Base-by-base conservation (phyloP, 2,113 vertebrate genomes). In the Danionella cerebrum region DNA sequence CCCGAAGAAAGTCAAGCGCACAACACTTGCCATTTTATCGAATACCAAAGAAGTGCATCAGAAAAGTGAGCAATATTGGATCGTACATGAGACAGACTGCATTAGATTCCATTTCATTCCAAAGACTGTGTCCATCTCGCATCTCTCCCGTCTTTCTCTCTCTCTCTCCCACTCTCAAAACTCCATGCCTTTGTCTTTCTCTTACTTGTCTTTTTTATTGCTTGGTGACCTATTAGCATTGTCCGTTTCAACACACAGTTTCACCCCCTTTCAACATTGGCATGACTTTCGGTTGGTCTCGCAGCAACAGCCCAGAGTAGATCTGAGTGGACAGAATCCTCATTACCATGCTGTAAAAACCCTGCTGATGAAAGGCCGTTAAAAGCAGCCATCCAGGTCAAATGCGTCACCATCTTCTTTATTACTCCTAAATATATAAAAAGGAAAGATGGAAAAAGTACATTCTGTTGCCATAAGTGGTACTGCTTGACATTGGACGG, bases 261-360 rank as follows among this genome's bases (percentile, higher is more conserved):
- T 66, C 9, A 18, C 45, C 65, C 39, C 24, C 27, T 42, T 35
- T 72, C 62, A 79, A 38, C 36, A 75, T 75, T 78, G 62, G 73
- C 71, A 70, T 81, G 80, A 78, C 84, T 84, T 78, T 73, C 75
- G 55, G 78, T 77, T 69, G 82, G 84, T 88, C 79, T 84, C 85
- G 78, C 74, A 72, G 84, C 85, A 86, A 87, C 85, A 78, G 73
- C 29, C 4, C 36, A 75, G 60, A 69, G 67, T 75, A 76, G 78
- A 76, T 48, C n/a, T 70, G 52, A n/a, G 14, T n/a, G 39, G 25
- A 62, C 36, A 12, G 73, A 79, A 67, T 67, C 74, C 79, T 84
- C 77, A 84, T 86, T 86, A 81, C 33, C 82, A 83, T 84, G 79
- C 82, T 73, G 70, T 82, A 81, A 85, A 84, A 68, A 63, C 62